Evolutionary conservation across 2,113 vertebrate genomes (phyloP).

Genomic region (human (Homo sapiens)): DNA sequence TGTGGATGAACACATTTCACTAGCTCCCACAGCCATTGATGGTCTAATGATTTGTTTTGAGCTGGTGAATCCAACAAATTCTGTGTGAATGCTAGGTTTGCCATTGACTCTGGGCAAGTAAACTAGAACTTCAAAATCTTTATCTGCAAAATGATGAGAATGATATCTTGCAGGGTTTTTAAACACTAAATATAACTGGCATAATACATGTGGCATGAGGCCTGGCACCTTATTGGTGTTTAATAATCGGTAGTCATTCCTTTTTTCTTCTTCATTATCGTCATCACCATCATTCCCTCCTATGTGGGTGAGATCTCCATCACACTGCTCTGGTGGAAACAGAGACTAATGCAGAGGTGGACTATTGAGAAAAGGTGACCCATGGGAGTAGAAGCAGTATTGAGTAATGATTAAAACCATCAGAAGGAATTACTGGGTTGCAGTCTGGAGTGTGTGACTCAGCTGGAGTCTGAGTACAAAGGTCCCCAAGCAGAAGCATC

Average conservation of each 20-base stretch:
- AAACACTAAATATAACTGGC: not conserved
- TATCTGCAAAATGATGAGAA: not conserved
- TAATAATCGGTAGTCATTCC: not conserved
- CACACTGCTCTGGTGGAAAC: not conserved
- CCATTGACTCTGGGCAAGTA: not conserved
- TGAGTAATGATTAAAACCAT: not conserved
- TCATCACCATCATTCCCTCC: not conserved
- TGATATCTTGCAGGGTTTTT: not conserved
- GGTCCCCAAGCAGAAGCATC: conserved; percentile 62
- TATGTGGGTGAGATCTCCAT: not conserved
- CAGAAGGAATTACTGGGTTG: conserved; percentile 28
- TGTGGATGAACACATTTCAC: not conserved
- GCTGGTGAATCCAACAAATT: not conserved
- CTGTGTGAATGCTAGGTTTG: not conserved
- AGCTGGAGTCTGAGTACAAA: conserved; percentile 69
- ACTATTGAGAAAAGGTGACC: not conserved
- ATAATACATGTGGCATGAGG: not conserved
- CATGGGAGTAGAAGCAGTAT: not conserved
- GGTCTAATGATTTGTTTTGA: not conserved
- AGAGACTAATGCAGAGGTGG: not conserved
- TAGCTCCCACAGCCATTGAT: not conserved
- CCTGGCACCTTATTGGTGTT: not conserved
- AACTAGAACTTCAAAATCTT: conserved; percentile 12
- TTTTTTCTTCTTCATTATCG: not conserved
- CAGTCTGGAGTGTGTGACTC: conserved; percentile 50